Evolutionary conservation across 2,113 vertebrate species (phyloP).

Genomic region (Antechinus flavipes): DNA sequence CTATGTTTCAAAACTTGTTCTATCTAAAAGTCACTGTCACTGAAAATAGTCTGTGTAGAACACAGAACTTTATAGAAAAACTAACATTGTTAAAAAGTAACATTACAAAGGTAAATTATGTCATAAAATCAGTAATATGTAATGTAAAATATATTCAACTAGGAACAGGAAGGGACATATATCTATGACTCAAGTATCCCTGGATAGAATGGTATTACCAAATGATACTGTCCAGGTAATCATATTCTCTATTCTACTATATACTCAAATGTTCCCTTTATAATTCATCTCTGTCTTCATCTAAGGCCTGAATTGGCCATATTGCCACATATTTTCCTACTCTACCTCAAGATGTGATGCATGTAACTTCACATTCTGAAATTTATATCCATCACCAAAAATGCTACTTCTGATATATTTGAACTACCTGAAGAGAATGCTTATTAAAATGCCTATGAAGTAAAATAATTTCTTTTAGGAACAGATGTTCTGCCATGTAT

Average conservation of each 20-base stretch:
- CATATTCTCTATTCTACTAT: not conserved
- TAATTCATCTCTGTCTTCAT: not conserved
- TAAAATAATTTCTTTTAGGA: not conserved
- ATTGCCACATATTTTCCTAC: too few relatives aligned
- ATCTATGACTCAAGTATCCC: not conserved
- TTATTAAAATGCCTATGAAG: constrained; percentile 38
- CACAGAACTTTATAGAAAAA: not conserved
- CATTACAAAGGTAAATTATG: not conserved
- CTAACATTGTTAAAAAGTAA: not conserved
- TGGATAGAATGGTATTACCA: not conserved
- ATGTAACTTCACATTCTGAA: not conserved
- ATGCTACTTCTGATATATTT: not conserved
- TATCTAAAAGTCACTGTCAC: not conserved
- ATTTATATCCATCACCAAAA: not conserved
- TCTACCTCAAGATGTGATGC: not conserved
- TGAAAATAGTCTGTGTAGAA: not conserved
- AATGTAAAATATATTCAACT: not conserved
- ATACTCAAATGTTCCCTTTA: not conserved
- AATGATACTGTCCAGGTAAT: not conserved
- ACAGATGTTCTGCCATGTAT: not conserved
- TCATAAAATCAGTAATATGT: not conserved
- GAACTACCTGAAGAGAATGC: not conserved
- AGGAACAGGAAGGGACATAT: not conserved
- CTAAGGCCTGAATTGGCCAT: not conserved
- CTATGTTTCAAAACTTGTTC: not conserved